phyloP scores from a whole-genome alignment of 2,888 invertebrate species.

The Lobophora halterata region DNA sequence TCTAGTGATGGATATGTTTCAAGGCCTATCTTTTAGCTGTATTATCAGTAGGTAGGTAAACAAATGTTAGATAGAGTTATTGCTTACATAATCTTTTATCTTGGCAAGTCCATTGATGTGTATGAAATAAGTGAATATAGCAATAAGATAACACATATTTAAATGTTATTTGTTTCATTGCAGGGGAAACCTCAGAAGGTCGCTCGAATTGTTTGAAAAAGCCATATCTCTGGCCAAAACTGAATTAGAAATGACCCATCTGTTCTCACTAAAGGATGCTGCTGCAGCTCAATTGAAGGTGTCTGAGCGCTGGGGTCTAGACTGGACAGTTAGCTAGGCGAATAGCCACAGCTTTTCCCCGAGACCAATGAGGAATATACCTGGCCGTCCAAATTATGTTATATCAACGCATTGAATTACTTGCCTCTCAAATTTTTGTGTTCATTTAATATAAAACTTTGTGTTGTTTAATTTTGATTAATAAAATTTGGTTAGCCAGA shows the following conservation, averaged over 20 bases:
- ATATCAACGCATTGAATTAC: constrained; percentile 11
- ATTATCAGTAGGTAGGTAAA: constrained; percentile 31
- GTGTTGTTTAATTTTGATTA: constrained; percentile 13
- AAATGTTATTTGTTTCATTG: constrained; percentile 35
- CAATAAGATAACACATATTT: not conserved
- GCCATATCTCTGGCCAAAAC: constrained; percentile 93
- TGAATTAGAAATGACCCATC: constrained; percentile 93
- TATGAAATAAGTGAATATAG: not conserved
- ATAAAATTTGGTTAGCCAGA: constrained; percentile 36
- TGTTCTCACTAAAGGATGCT: constrained; percentile 94
- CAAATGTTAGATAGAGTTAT: constrained; percentile 26
- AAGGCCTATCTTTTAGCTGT: constrained; percentile 21
- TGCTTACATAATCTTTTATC: constrained; percentile 14
- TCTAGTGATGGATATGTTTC: not conserved
- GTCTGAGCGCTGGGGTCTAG: constrained; percentile 86
- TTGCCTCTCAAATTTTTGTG: constrained; percentile 14
- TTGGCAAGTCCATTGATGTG: not conserved
- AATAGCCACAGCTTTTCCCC: constrained; percentile 31
- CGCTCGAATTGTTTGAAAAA: constrained; percentile 92
- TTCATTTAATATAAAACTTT: constrained; percentile 22
- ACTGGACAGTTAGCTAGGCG: constrained; percentile 77
- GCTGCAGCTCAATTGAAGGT: constrained; percentile 93
- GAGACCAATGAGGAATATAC: constrained; percentile 56
- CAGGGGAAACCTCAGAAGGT: constrained; percentile 91
- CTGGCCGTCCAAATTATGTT: constrained; percentile 43